Conservation (phyloP, 2,113 vertebrate genomes). For the Percopsis transmontana region DNA sequence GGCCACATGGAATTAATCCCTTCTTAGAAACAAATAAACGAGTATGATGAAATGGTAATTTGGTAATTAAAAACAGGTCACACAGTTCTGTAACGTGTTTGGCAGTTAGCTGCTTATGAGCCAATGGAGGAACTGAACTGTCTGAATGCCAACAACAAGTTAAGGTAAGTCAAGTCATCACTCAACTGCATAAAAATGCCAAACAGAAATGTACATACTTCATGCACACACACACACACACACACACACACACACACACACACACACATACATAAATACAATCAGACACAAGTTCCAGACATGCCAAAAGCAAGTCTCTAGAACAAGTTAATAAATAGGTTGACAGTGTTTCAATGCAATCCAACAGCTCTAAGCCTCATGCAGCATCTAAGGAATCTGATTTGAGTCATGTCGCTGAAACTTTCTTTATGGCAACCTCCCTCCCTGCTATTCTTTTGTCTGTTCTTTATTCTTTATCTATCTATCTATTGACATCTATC, state of each 20-base stretch:
- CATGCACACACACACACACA: conserved; percentile 2
- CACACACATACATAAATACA: too few species aligned
- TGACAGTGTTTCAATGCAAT: background rate
- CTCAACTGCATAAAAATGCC: conserved; percentile 1
- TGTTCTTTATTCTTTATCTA: background rate
- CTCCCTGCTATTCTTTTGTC: background rate
- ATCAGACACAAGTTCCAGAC: background rate
- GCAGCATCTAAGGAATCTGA: background rate
- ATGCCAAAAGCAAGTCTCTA: background rate
- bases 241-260: background rate
- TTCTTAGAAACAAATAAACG: too few species aligned
- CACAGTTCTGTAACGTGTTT: too few species aligned
- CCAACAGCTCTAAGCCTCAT: background rate
- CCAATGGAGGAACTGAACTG: background rate
- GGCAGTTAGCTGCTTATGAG: background rate
- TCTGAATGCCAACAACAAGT: background rate
- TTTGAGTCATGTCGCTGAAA: background rate
- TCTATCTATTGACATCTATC: background rate
- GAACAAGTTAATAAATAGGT: conserved; percentile 25
- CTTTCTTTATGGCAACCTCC: too few species aligned
- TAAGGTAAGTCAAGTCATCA: background rate
- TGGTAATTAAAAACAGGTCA: too few species aligned
- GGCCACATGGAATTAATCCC: too few species aligned
- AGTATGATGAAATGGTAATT: too few species aligned
- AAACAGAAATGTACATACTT: background rate